Base-by-base conservation (phyloP, 2,888 invertebrate genomes). In the Tuberolachnus salignus region DNA sequence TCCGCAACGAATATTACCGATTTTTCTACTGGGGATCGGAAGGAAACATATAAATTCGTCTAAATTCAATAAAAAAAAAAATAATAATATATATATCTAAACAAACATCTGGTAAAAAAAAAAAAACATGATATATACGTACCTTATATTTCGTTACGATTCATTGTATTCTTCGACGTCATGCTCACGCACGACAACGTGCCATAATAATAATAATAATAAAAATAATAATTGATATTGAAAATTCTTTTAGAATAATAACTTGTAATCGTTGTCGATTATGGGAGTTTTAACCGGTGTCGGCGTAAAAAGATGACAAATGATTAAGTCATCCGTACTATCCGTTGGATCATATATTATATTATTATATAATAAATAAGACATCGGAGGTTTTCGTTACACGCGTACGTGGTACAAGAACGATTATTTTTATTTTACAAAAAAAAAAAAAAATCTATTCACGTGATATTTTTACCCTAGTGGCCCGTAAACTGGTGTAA, bases 291-390 rank as follows among this genome's bases (percentile, higher is more conserved):
- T 59, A n/a, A 57, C 71, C 59, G 71, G 71, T 71, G 59, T 57
- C 2, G 11, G 21, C 46, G 34, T 63, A 73, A 34, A n/a, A 34
- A 53, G 51, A 74, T 64, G 74, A 74, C 64, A 74, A 74, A 74
- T 74, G 64, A 74, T 74, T 74, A 74, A 74, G 66, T 64, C 64
- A 66, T 74, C 64, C 64, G 64, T 55, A 53, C 21, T 23, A 8
- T 53, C 1, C 2, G n/a, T 19, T 14, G 64, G n/a, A 23, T 51
- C n/a, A 19, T 63, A 63, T 13, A 53, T 53, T 19, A 55, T 69
- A 69, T 14, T 34, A 34, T 34, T 42, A 19, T 42, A 55, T 53
- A 46, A 72, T 55, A 44, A 46, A 72, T 55, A 44, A 64, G 63
- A 74, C 66, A 55, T 74, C 64, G 19, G 26, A 3, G 34, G 14